Evolutionary conservation across 2,888 invertebrate genomes (phyloP).

Genomic region (Creontiades dilutus): DNA sequence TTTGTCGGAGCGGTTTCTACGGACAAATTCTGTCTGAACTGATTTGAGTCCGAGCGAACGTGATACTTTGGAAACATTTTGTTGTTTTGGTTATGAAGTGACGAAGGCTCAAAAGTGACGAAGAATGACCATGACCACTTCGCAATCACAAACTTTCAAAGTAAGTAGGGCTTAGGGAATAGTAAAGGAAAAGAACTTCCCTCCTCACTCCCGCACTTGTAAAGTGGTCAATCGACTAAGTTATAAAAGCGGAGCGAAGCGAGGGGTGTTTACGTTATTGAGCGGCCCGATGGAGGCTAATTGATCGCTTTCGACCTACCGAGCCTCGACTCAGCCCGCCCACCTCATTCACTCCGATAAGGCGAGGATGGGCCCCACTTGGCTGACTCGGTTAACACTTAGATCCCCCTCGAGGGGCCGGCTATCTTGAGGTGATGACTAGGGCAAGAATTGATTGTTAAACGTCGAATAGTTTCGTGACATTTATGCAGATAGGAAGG

Average conservation of each 20-base stretch:
- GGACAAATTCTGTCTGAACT: too few relatives aligned
- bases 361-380: constrained; percentile 5
- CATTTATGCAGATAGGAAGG: too few relatives aligned
- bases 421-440: neutral
- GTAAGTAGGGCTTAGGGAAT: neutral
- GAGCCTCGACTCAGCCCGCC: neutral
- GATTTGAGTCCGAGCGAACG: too few relatives aligned
- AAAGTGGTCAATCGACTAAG: constrained; percentile 24
- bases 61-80: too few relatives aligned
- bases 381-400: neutral
- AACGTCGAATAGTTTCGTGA: too few relatives aligned
- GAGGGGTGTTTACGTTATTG: constrained; percentile 36
- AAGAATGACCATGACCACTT: too few relatives aligned
- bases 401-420: neutral
- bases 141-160: neutral
- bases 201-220: neutral
- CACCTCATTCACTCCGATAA: constrained; percentile 23
- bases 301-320: constrained; percentile 38
- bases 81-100: too few relatives aligned
- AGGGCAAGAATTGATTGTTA: neutral
- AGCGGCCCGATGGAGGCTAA: constrained; percentile 14
- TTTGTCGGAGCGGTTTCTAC: too few relatives aligned
- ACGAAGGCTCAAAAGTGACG: too few relatives aligned
- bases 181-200: neutral
- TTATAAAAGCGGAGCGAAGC: constrained; percentile 1